A percentile compares a stretch with the other conserved stretches of the same genome.
These are phyloP conservation scores for Disparrhopalites patrizii DNA, from an alignment of 2,888 invertebrate genomes.

Conservation along the genomic window DNA sequence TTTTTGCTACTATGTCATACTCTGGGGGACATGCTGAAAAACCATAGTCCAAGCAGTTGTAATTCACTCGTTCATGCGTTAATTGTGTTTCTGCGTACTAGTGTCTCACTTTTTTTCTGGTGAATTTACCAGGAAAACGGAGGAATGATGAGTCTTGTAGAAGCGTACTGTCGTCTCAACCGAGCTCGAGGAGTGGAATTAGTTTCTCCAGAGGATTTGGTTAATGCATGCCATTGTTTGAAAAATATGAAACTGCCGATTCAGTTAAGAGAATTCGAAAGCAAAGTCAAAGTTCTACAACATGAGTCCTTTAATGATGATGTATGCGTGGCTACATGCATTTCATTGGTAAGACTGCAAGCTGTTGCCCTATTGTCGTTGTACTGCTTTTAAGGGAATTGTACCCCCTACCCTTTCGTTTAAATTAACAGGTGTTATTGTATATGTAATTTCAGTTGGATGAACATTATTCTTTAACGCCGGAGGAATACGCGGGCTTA, in stretches of 20 bases:
- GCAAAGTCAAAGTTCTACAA: slow-evolving; percentile 93
- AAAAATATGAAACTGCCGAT: slow-evolving; percentile 65
- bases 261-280: slow-evolving; percentile 78
- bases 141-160: slow-evolving; percentile 94
- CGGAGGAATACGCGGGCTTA: slow-evolving; percentile 79
- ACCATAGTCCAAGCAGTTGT: no score
- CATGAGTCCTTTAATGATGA: slow-evolving; percentile 61
- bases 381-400: no score
- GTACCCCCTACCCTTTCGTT: not conserved
- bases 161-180: slow-evolving; percentile 95
- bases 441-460: slow-evolving; percentile 51
- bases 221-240: slow-evolving; percentile 80
- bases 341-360: slow-evolving; percentile 35
- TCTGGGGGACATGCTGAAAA: no score
- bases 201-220: slow-evolving; percentile 92
- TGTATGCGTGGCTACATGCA: slow-evolving; percentile 44
- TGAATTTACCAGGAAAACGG: slow-evolving; percentile 55
- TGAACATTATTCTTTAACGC: slow-evolving; percentile 66
- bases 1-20: no score
- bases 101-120: not conserved
- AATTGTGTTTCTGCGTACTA: no score
- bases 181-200: slow-evolving; percentile 93
- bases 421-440: not conserved
- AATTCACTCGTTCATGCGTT: no score
- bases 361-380: no score